These are phyloP conservation scores for Portevinia maculata DNA, from an alignment of 2,888 invertebrate species.

Conservation along the genomic window DNA sequence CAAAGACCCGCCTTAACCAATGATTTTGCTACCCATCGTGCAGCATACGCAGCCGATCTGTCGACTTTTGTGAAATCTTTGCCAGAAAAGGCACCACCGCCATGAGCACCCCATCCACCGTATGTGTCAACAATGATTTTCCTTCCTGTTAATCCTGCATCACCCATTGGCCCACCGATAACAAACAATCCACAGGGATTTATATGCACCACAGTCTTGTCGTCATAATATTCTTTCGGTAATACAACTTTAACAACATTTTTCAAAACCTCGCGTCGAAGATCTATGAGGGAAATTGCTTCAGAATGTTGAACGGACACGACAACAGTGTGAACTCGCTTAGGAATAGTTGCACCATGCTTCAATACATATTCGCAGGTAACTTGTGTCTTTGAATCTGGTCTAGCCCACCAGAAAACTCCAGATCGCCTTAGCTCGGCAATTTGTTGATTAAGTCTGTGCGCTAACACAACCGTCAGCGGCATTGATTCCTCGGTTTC, in stretches of 20 bases:
- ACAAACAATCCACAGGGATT: slow-evolving; percentile 97
- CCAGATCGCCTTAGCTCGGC: slow-evolving; percentile 94
- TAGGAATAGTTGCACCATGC: slow-evolving; percentile 95
- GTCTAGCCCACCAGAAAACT: slow-evolving; percentile 95
- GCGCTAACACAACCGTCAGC: slow-evolving; percentile 95
- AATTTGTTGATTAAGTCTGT: slow-evolving; percentile 94
- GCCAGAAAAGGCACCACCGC: slow-evolving; percentile 98
- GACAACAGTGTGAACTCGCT: slow-evolving; percentile 96
- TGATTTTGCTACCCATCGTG: slow-evolving; percentile 98
- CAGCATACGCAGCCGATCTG: slow-evolving; percentile 97
- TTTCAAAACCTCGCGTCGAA: slow-evolving; percentile 90
- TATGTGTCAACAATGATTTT: slow-evolving; percentile 99
- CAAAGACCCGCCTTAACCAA: slow-evolving; percentile 95
- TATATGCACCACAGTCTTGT: slow-evolving; percentile 93
- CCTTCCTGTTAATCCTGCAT: slow-evolving; percentile 96
- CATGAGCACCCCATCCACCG: slow-evolving; percentile 99
- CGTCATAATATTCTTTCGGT: slow-evolving; percentile 93
- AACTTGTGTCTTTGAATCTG: slow-evolving; percentile 96
- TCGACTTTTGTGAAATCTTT: slow-evolving; percentile 98
- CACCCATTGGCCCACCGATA: slow-evolving; percentile 97
- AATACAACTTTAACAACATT: slow-evolving; percentile 95
- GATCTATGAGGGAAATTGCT: slow-evolving; percentile 90
- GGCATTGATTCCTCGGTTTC: slow-evolving; percentile 99
- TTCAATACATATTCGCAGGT: slow-evolving; percentile 95
- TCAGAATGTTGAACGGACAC: slow-evolving; percentile 97